Conservation (phyloP, 2,888 invertebrate species). For the Meiosimyza decipiens region DNA sequence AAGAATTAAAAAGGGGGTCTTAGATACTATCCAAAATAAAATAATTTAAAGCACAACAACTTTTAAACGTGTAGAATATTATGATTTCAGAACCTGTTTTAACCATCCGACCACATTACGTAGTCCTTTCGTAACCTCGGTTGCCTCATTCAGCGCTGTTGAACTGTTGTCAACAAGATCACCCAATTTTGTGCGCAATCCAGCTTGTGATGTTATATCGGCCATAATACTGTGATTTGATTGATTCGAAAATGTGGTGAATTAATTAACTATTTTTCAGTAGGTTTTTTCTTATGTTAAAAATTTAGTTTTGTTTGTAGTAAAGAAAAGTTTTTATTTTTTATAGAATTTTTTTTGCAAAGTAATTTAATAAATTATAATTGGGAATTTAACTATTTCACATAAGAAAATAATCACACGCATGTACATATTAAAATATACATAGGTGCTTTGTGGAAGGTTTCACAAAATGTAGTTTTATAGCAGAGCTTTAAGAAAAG, state of each 20-base stretch:
- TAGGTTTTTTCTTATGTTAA: conserved; percentile 2
- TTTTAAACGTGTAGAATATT: conserved; percentile 26
- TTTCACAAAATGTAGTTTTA: too few species aligned
- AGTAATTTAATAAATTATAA: conserved; percentile 1
- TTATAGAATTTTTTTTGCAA: conserved; percentile 4
- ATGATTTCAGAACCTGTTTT: conserved; percentile 73
- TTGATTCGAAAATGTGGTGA: conserved; percentile 25
- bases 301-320: conserved; percentile 11
- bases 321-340: conserved; percentile 14
- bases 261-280: conserved; percentile 20
- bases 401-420: too few species aligned
- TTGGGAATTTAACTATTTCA: too few species aligned
- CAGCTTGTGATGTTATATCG: conserved; percentile 66
- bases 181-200: conserved; percentile 78
- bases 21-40: not conserved
- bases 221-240: conserved; percentile 50
- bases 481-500: too few species aligned
- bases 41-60: conserved; percentile 23
- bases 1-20: conserved; percentile 20
- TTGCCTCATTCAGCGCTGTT: conserved; percentile 71
- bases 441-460: too few species aligned
- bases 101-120: conserved; percentile 85
- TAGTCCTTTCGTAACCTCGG: conserved; percentile 73
- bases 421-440: too few species aligned
- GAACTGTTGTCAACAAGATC: conserved; percentile 78